phyloP scores from a whole-genome alignment of 2,797 vertebrate genomes.

The Taeniopygia guttata region DNA sequence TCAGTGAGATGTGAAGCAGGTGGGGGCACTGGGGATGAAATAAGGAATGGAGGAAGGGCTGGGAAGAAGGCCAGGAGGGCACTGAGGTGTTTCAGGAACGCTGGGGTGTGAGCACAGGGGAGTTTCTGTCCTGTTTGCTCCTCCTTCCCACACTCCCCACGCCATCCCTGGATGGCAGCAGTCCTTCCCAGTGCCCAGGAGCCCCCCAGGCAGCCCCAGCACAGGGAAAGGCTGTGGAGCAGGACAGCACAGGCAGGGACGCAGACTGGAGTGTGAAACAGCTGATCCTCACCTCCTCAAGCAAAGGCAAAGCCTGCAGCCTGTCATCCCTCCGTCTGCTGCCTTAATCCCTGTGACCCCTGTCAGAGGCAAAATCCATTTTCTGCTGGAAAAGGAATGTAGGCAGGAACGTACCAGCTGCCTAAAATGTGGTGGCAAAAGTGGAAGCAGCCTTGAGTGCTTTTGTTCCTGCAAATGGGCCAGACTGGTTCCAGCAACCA shows the following conservation, averaged over 20 bases:
- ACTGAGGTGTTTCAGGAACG: not conserved
- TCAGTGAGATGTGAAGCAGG: not conserved
- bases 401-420: not conserved
- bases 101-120: not conserved
- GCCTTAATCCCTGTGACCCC: conserved; percentile 27
- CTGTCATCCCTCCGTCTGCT: not conserved
- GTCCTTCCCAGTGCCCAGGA: not conserved
- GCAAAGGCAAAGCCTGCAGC: conserved; percentile 5
- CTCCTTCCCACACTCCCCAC: not conserved
- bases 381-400: conserved; percentile 10
- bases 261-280: not conserved
- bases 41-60: not conserved
- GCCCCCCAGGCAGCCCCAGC: not conserved
- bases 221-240: not conserved
- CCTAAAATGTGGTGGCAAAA: conserved; percentile 5
- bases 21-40: not conserved
- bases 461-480: not conserved
- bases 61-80: not conserved
- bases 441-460: not conserved
- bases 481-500: conserved; percentile 13
- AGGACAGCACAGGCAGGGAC: not conserved
- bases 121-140: fast-evolving
- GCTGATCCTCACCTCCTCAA: conserved; percentile 21
- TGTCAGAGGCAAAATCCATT: not conserved
- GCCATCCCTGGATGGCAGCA: not conserved